Evolutionary conservation across 2,888 invertebrate genomes (phyloP), one percentile per base, ranked within the genome.

Genomic region (Crocallis elinguaria): DNA sequence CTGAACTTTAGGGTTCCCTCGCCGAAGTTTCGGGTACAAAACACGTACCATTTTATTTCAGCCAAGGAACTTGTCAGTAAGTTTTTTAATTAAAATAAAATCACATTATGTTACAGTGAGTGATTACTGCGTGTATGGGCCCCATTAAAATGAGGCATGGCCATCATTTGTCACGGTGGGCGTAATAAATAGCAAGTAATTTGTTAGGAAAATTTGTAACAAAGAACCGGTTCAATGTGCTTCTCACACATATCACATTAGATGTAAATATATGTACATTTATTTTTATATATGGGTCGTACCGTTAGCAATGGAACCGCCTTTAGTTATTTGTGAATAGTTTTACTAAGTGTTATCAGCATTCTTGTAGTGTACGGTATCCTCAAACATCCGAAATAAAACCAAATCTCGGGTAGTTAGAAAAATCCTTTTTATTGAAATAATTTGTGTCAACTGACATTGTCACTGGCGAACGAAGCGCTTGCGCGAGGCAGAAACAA

Each of bases 1-100:
- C 32, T 16, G 29, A 46, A 46, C 37, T 38, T 38, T 30, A 37
- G 29, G 41, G 30, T 19, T 41, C 14, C n/a, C 29, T 8, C 32
- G n/a, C 16, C 12, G 8, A 46, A 46, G 11, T 38, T 46, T 25
- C 16, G 23, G 30, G 17, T 25, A 32, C 23, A 32, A 16, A 32
- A 16, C 21, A 30, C 45, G 23, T 37, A 37, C 12, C 12, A 23
- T 23, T 37, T 37, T 37, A 33, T 37, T 25, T 25, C 37, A 13
- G 25, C 16, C 25, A 12, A 6, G 13, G 14, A 39, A 12, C 9
- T 23, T 46, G 3, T n/a, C 7, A 2, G 5, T 2, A 39, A 35
- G 21, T 14, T 49, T 49, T 49, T 49, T 41, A 49, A 49, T 49
- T 49, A 49, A 41, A 42, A 29, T 49, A 29, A 42, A 49, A 42